phyloP scores from a whole-genome alignment of 2,888 invertebrate species.

The Microplitis manilae region DNA sequence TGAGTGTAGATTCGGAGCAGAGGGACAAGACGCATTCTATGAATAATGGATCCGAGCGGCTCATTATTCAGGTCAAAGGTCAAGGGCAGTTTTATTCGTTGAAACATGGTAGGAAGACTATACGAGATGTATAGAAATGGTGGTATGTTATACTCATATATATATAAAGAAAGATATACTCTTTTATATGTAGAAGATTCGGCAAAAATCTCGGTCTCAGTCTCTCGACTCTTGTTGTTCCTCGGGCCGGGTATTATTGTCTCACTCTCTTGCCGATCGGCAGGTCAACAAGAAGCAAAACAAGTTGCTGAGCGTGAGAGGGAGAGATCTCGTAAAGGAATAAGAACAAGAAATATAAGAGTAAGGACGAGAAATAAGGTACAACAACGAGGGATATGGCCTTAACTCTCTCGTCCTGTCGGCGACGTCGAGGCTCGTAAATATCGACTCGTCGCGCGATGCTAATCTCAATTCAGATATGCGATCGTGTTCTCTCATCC shows the following conservation, averaged over 20 bases:
- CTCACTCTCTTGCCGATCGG: slow-evolving; percentile 29
- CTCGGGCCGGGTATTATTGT: slow-evolving; percentile 33
- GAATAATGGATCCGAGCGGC: slow-evolving; percentile 65
- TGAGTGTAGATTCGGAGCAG: slow-evolving; percentile 62
- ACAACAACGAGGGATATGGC: slow-evolving; percentile 39
- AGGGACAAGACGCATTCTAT: slow-evolving; percentile 64
- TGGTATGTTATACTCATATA: too few relatives aligned
- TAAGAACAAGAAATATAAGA: slow-evolving; percentile 30
- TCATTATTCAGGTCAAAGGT: slow-evolving; percentile 67
- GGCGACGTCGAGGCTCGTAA: slow-evolving; percentile 58
- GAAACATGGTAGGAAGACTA: slow-evolving; percentile 54
- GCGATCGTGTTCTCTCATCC: slow-evolving; percentile 50
- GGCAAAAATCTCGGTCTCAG: slow-evolving; percentile 30
- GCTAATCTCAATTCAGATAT: slow-evolving; percentile 65
- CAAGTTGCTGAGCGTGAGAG: neutral
- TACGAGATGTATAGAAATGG: too few relatives aligned
- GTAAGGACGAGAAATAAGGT: slow-evolving; percentile 27
- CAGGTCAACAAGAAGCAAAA: slow-evolving; percentile 35
- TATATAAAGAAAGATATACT: too few relatives aligned
- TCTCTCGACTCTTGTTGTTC: slow-evolving; percentile 41
- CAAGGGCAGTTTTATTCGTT: slow-evolving; percentile 65
- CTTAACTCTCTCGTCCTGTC: slow-evolving; percentile 43
- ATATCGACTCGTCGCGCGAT: slow-evolving; percentile 60
- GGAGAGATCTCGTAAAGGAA: neutral
- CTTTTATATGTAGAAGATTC: slow-evolving; percentile 13